Conservation (phyloP, 2,113 vertebrate genomes). For the Mus spicilegus region DNA sequence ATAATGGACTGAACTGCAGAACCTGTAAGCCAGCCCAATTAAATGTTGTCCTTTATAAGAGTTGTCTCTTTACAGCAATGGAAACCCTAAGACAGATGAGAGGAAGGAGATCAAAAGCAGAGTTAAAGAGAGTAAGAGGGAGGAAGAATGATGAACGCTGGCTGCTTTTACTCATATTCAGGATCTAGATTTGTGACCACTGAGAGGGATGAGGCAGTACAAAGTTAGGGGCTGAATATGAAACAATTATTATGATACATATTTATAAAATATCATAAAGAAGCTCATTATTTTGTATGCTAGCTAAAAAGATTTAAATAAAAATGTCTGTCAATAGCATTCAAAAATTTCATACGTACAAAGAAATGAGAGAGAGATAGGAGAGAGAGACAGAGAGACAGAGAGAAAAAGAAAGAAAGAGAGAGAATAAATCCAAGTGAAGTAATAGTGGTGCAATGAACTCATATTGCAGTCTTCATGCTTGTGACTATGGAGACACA, state of each 20-base stretch:
- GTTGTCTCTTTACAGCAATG: too few relatives aligned
- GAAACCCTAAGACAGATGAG: neutral
- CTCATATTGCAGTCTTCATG: neutral
- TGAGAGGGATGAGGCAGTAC: neutral
- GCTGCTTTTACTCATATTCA: neutral
- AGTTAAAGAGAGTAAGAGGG: neutral
- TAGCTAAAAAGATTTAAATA: neutral
- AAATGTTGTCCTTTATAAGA: too few relatives aligned
- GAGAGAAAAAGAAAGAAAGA: too few relatives aligned
- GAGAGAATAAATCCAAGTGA: neutral
- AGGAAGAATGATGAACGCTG: too few relatives aligned
- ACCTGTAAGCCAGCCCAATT: too few relatives aligned
- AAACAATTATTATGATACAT: neutral
- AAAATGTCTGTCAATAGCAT: conserved; percentile 38
- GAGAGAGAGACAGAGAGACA: too few relatives aligned
- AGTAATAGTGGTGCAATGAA: neutral
- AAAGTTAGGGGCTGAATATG: too few relatives aligned
- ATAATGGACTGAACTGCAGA: too few relatives aligned
- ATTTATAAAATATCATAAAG: neutral
- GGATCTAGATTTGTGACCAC: neutral
- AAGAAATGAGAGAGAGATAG: too few relatives aligned
- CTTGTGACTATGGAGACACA: neutral
- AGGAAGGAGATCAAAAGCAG: neutral
- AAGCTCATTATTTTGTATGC: neutral
- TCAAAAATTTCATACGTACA: neutral